Percentiles rank a stretch among this genome's conserved stretches.
Conservation (phyloP, 2,113 vertebrate species). For the Taxidea taxus region DNA sequence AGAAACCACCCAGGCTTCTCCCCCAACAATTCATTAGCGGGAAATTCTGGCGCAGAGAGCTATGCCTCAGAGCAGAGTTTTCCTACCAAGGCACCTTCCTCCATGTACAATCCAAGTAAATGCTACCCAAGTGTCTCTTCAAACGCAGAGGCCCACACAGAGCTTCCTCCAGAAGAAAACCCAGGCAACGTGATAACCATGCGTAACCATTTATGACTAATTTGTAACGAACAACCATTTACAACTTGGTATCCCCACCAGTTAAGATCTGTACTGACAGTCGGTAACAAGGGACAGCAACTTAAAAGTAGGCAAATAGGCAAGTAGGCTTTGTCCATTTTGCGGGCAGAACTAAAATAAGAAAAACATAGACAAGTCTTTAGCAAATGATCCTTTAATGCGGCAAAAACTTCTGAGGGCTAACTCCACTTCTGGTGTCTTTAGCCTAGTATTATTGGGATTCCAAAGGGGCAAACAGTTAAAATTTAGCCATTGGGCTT, state of each 20-base stretch:
- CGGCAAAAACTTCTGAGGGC: neutral
- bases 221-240: neutral
- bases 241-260: neutral
- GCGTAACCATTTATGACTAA: neutral
- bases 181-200: neutral
- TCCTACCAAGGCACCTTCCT: conserved; percentile 4
- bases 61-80: neutral
- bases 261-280: neutral
- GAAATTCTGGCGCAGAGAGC: neutral
- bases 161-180: neutral
- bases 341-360: neutral
- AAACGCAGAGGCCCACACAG: neutral
- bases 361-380: neutral
- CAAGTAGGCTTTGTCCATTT: neutral
- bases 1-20: neutral
- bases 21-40: neutral
- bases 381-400: neutral
- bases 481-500: neutral
- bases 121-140: neutral
- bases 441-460: neutral
- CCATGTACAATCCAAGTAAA: fast-evolving
- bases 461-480: neutral
- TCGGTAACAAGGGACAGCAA: neutral
- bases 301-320: neutral
- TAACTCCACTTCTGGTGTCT: neutral